Evolutionary conservation across 2,113 vertebrate species (phyloP), one percentile per base, ranked within the genome.

Genomic region (Cochlearius cochlearius): DNA sequence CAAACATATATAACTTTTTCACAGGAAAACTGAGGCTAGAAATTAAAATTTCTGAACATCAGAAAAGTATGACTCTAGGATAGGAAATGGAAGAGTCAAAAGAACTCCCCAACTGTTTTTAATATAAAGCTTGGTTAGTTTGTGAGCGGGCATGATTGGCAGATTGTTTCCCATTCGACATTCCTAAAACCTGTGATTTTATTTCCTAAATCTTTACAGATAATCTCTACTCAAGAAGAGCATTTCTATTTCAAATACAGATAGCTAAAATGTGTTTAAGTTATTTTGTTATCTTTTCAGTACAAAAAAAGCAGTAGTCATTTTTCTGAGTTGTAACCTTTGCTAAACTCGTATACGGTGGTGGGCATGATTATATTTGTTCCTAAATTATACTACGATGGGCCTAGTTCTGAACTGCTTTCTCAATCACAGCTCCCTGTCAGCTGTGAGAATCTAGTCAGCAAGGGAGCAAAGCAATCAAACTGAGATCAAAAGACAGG

Each of bases 401-500:
- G 62, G 8, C 62, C 71, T 83, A 58, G 66, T 82, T 88, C 67
- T 88, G 86, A 87, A 49, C 72, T 0, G 5, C 49, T 82, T 92
- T 78, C 71, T 88, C 53, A 73, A 3, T 78, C 66, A 85, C 85
- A 86, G 49, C 29, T 88, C 22, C n/a, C 30, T 1, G 1, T 85
- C 68, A 82, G 3, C 32, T 36, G 27, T 75, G 88, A 82, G 34
- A 85, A 85, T 67, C 38, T 50, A 60, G 56, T 68, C 74, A 75
- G 94, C 60, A 86, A 82, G 90, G 66, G 52, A 94, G 43, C 26
- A 94, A 85, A 82, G 90, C 78, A 92, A 79, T 92, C 69, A 90
- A 85, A 82, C 21, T 43, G 73, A 87, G 68, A 94, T 90, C 58
- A 83, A 88, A 92, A 85, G 64, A 39, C 18, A 71, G 56, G 72